A percentile compares a stretch with the other conserved stretches of the same genome.
phyloP scores from a whole-genome alignment of 2,888 invertebrate species.

The Troilus luridus region DNA sequence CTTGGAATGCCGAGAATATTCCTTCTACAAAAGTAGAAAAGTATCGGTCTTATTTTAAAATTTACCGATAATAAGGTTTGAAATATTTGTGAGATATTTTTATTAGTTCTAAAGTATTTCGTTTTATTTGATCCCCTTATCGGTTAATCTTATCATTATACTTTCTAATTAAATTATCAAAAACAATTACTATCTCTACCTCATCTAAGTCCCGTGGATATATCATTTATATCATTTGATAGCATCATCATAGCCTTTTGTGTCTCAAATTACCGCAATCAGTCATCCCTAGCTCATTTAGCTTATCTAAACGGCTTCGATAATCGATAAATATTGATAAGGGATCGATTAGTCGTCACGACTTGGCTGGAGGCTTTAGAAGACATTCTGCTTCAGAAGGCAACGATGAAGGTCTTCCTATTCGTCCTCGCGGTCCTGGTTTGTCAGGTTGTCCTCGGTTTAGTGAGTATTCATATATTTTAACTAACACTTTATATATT shows the following conservation, averaged over 20 bases:
- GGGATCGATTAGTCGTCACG: not conserved
- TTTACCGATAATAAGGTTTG: too few species aligned
- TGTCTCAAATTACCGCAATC: not conserved
- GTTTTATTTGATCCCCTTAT: too few species aligned
- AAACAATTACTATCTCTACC: too few species aligned
- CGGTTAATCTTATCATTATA: too few species aligned
- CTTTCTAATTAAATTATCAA: too few species aligned
- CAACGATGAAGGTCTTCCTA: not conserved
- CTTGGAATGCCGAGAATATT: too few species aligned
- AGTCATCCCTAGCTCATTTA: not conserved
- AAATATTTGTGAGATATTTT: too few species aligned
- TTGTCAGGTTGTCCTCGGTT: not conserved
- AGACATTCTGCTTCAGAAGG: not conserved
- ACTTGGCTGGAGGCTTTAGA: not conserved
- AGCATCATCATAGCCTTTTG: not conserved
- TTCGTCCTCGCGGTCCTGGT: not conserved
- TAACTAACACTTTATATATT: too few species aligned
- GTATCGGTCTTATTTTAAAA: too few species aligned
- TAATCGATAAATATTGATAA: not conserved
- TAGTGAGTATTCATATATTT: not conserved
- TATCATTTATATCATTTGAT: not conserved
- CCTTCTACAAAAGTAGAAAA: too few species aligned
- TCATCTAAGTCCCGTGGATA: too few species aligned
- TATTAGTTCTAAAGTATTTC: too few species aligned
- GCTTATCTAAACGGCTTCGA: not conserved